Percentiles rank a stretch among this genome's conserved stretches.
Conservation (phyloP, 2,797 vertebrate species). For the Rhinatrema bivittatum region DNA sequence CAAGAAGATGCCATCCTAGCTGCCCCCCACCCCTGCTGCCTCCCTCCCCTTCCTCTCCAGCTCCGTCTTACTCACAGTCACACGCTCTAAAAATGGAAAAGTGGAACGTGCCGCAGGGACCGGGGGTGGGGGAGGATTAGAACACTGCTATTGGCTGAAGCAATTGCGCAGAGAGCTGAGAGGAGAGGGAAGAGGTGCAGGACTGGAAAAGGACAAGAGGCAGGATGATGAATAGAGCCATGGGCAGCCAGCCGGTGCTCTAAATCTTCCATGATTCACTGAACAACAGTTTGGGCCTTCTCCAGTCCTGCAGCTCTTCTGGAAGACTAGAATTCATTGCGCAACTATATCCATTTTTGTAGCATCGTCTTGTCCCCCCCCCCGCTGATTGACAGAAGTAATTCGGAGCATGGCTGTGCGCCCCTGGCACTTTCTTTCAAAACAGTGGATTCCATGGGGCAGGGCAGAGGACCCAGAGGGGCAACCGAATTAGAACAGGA, state of each 20-base stretch:
- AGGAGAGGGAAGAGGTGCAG: neutral
- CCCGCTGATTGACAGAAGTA: too few relatives aligned
- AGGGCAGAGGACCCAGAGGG: too few relatives aligned
- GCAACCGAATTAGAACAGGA: too few relatives aligned
- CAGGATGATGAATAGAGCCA: conserved; percentile 1
- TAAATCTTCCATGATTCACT: too few relatives aligned
- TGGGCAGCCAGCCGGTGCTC: neutral
- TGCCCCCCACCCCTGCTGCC: neutral
- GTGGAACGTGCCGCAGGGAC: neutral
- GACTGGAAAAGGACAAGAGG: neutral
- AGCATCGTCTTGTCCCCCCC: too few relatives aligned
- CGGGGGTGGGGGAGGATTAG: neutral
- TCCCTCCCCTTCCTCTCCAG: neutral
- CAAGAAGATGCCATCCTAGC: too few relatives aligned
- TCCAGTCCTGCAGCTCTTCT: too few relatives aligned
- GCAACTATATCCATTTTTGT: too few relatives aligned
- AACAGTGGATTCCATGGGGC: too few relatives aligned
- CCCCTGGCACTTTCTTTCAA: too few relatives aligned
- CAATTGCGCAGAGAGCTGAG: neutral
- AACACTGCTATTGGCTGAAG: neutral
- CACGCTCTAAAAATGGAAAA: conserved; percentile 16
- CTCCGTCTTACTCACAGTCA: neutral
- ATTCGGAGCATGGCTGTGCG: too few relatives aligned
- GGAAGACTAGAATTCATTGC: neutral
- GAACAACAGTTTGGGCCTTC: too few relatives aligned